phyloP scores from a whole-genome alignment of 2,888 invertebrate genomes.

The Dysmachus trigonus region DNA sequence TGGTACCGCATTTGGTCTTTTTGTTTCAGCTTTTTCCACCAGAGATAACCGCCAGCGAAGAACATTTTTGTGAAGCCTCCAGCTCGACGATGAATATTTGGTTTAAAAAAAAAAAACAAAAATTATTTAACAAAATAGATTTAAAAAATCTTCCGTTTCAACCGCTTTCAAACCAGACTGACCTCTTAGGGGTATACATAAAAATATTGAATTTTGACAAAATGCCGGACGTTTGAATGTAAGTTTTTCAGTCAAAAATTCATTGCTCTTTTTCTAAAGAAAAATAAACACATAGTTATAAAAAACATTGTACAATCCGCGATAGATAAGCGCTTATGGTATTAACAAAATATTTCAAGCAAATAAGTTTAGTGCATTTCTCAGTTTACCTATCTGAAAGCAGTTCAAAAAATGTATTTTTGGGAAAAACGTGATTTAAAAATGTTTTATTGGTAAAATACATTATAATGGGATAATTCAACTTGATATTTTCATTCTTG shows the following conservation, averaged over 20 bases:
- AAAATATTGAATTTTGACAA: neutral
- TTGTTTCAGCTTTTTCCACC: neutral
- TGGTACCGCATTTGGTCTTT: neutral
- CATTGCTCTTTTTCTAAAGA: neutral
- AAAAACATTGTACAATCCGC: too few species aligned
- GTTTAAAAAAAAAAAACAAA: neutral
- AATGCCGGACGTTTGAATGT: neutral
- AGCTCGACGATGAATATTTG: neutral
- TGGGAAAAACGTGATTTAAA: too few species aligned
- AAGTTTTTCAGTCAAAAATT: neutral
- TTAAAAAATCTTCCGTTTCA: neutral
- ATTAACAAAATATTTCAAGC: too few species aligned
- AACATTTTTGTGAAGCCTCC: neutral
- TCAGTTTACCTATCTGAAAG: too few species aligned
- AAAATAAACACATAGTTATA: too few species aligned
- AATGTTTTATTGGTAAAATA: too few species aligned
- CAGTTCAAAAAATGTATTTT: too few species aligned
- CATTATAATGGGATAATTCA: too few species aligned
- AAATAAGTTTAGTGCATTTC: too few species aligned
- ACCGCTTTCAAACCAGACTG: neutral
- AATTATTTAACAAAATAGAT: neutral
- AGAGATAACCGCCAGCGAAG: neutral
- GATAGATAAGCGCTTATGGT: too few species aligned
- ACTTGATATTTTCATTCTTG: too few species aligned
- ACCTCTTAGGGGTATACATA: neutral